Evolutionary conservation across 2,888 invertebrate genomes (phyloP).

Genomic region (Mystacides longicornis): DNA sequence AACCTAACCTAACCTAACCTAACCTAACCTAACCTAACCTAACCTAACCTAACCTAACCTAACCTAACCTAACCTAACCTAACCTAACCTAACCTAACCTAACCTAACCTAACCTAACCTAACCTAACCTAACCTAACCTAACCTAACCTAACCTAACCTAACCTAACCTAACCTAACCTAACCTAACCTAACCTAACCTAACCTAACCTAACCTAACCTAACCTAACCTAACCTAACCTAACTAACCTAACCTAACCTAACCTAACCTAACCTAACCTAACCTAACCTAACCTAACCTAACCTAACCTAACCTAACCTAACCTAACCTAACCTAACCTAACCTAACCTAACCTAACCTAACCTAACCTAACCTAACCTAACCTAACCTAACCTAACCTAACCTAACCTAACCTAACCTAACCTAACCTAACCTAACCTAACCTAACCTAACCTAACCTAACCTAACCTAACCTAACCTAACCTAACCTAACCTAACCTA

Average conservation of each 20-base stretch:
- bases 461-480: conserved; percentile 15
- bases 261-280: conserved; percentile 9
- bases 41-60: no score
- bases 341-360: conserved; percentile 6
- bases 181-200: no score
- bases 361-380: conserved; percentile 6
- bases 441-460: conserved; percentile 8
- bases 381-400: conserved; percentile 14
- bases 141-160: no score
- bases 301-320: conserved; percentile 5
- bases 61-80: no score
- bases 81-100: no score
- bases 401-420: conserved; percentile 9
- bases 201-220: conserved; percentile 25
- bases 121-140: no score
- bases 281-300: conserved; percentile 11
- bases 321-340: conserved; percentile 8
- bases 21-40: no score
- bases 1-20: no score
- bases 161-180: no score
- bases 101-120: no score
- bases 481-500: conserved; percentile 5
- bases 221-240: conserved; percentile 23
- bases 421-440: conserved; percentile 7
- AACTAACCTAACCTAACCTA: conserved; percentile 17